Conservation (phyloP, 2,888 invertebrate genomes). For the Anagyrus pseudococci region DNA sequence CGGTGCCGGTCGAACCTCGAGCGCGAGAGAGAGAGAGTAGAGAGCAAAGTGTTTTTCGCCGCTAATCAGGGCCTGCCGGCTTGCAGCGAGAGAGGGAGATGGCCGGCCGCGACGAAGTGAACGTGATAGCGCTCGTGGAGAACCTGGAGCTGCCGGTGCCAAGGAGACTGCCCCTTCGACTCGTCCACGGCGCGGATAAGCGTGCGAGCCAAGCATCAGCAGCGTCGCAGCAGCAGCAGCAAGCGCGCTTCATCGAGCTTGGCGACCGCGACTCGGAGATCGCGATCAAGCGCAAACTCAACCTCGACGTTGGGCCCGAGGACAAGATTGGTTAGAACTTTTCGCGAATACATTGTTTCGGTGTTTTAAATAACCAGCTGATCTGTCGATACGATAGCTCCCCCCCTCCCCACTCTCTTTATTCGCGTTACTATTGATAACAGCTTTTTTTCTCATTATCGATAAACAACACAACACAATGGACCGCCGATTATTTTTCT, state of each 20-base stretch:
- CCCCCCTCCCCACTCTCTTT: no score
- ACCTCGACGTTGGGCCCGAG: conserved; percentile 32
- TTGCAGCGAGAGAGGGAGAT: conserved; percentile 6
- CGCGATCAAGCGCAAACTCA: conserved; percentile 44
- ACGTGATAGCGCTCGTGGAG: conserved; percentile 35
- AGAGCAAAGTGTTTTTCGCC: not conserved
- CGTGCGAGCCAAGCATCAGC: conserved; percentile 1
- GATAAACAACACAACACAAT: no score
- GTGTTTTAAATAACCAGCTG: no score
- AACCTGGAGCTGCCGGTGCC: conserved; percentile 32
- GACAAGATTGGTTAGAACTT: conserved; percentile 20
- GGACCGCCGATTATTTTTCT: no score
- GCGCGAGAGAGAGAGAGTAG: no score
- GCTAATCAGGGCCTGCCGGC: not conserved
- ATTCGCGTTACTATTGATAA: no score
- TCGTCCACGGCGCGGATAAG: not conserved
- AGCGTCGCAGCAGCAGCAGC: conserved; percentile 4
- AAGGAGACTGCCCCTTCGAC: conserved; percentile 11
- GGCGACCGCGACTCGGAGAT: conserved; percentile 46
- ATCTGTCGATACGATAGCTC: no score
- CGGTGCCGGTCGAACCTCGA: no score
- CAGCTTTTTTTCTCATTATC: not conserved
- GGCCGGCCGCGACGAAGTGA: conserved; percentile 31
- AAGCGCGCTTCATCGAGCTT: conserved; percentile 40
- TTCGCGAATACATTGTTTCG: not conserved